Evolutionary conservation across 2,113 vertebrate species (phyloP).

Genomic region (Brachionichthys hirsutus): DNA sequence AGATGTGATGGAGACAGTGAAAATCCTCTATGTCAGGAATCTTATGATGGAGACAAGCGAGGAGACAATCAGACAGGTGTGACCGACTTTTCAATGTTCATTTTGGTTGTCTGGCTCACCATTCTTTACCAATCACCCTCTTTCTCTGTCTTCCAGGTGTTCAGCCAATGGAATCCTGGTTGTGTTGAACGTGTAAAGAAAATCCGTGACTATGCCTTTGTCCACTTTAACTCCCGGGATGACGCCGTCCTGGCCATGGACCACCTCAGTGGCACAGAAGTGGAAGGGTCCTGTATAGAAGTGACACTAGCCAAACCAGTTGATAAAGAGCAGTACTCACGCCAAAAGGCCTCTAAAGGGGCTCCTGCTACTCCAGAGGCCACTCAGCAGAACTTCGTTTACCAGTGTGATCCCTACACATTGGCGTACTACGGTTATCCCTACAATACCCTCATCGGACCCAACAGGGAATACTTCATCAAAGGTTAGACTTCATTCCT

Average conservation of each 20-base stretch:
- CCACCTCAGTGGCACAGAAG: conserved; percentile 91
- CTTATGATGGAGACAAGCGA: conserved; percentile 98
- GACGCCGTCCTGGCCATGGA: conserved; percentile 95
- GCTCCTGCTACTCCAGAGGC: conserved; percentile 72
- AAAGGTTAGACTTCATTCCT: conserved; percentile 86
- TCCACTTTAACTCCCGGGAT: conserved; percentile 93
- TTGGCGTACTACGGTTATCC: conserved; percentile 96
- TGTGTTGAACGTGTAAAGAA: conserved; percentile 98
- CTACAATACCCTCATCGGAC: conserved; percentile 93
- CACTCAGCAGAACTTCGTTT: conserved; percentile 87
- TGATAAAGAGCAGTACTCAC: conserved; percentile 97
- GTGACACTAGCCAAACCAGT: conserved; percentile 97
- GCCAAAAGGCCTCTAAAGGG: conserved; percentile 95
- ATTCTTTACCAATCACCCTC: not conserved
- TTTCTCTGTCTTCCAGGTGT: conserved; percentile 72
- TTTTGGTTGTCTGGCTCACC: not conserved
- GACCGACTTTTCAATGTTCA: not conserved
- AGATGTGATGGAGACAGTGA: conserved; percentile 98
- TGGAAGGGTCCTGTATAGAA: conserved; percentile 95
- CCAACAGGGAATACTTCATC: conserved; percentile 97
- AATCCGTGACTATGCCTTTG: conserved; percentile 96
- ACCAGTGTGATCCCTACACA: conserved; percentile 95
- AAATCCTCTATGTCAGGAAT: conserved; percentile 98
- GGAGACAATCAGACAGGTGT: conserved; percentile 89
- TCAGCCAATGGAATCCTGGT: conserved; percentile 94